Conservation (phyloP, 2,888 invertebrate genomes). For the Xestobium rufovillosum region DNA sequence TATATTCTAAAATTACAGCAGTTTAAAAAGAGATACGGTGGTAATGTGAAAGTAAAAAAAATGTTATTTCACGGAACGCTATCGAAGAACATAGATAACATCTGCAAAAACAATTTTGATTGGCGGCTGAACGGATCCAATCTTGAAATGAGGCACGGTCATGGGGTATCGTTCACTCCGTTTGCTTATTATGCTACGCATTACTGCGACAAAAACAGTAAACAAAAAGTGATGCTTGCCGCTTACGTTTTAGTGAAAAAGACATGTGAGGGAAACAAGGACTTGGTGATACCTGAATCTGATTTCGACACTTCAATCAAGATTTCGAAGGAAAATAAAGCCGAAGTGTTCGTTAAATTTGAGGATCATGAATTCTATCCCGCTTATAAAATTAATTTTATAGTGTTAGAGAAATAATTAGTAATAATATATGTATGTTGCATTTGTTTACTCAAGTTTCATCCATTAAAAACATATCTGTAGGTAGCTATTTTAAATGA, state of each 20-base stretch:
- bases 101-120: constrained; percentile 18
- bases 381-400: constrained; percentile 11
- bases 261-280: constrained; percentile 2
- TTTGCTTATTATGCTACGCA: constrained; percentile 15
- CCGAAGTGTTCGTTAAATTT: constrained; percentile 11
- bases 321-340: constrained; percentile 8
- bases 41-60: constrained; percentile 8
- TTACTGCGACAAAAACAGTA: constrained; percentile 9
- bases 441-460: no score
- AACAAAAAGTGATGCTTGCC: constrained; percentile 10
- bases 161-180: constrained; percentile 18
- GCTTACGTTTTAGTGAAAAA: constrained; percentile 9
- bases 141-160: constrained; percentile 17
- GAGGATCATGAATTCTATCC: constrained; percentile 12
- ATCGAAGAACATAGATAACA: constrained; percentile 7
- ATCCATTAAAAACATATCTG: no score
- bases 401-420: no score
- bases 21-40: neutral
- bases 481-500: no score
- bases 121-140: constrained; percentile 13
- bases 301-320: constrained; percentile 11
- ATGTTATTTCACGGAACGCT: constrained; percentile 19
- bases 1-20: constrained; percentile 7
- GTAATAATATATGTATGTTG: no score
- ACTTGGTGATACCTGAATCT: constrained; percentile 7